Base-by-base conservation (phyloP, 2,113 vertebrate species). In the Anarrhichthys ocellatus region DNA sequence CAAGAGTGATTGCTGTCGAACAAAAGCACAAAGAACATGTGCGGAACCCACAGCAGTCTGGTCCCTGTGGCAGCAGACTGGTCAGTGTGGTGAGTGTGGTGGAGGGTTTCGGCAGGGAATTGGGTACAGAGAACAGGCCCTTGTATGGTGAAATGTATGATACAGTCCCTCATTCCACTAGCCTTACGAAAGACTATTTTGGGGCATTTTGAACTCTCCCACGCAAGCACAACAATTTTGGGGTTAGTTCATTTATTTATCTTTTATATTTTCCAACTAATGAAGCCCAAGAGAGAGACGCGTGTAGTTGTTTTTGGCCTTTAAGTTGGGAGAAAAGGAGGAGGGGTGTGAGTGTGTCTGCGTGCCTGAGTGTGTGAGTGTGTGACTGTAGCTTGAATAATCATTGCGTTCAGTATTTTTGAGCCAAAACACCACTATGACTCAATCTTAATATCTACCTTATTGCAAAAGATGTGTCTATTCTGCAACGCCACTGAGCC, bases 181-280 rank as follows among this genome's bases (percentile, higher is more conserved):
- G 83, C 73, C 87, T 93, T 86, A 93, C 76, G 20, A 87, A 86
- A 85, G 61, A 80, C 92, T 96, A 96, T 96, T 96, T 93, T 88
- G 83, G 90, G 91, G 91, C 69, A 85, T 89, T 92, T 86, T 92
- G 88, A 93, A 94, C 92, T 95, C 93, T 95, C 95, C 93, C 95
- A 96, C 94, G 91, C 93, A 92, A 80, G 84, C 77, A 91, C 85
- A 92, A 92, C 89, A 91, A 93, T 92, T 93, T 91, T 82, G 86
- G 87, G 93, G 87, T 95, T 92, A 94, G 89, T 94, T 95, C 92
- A 95, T 95, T 93, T 95, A 94, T 95, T 95, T 96, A 92, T 95
- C 91, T 93, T 92, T 81, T 76, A 90, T 88, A 81, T 94, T 94
- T 93, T 94, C 78, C 69, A 83, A 92, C 89, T 94, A 93, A 94